Conservation (phyloP, 2,797 vertebrate genomes). For the Pelobates cultripes region DNA sequence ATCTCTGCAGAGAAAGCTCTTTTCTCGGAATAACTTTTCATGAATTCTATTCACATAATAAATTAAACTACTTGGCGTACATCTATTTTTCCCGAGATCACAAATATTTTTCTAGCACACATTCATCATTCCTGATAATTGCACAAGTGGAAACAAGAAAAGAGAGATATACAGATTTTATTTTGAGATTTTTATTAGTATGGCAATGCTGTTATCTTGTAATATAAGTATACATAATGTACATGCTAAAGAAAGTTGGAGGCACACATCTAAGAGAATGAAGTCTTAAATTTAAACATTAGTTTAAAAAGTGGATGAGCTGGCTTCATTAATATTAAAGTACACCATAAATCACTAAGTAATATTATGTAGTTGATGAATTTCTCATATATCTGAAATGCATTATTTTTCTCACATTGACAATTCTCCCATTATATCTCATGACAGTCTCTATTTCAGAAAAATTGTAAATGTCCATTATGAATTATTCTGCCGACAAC, state of each 20-base stretch:
- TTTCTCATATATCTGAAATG: no score
- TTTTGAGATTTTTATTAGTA: neutral
- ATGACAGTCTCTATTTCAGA: no score
- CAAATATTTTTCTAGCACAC: conserved; percentile 29
- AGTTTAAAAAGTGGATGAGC: neutral
- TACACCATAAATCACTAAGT: no score
- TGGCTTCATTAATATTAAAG: neutral
- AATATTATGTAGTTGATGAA: no score
- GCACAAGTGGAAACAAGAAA: neutral
- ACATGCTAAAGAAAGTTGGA: neutral
- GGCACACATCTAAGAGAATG: neutral
- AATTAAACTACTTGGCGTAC: conserved; percentile 28
- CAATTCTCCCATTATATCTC: no score
- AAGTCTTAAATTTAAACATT: neutral
- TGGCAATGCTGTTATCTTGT: neutral
- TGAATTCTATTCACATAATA: conserved; percentile 41
- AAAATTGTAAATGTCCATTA: no score
- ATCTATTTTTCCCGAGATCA: conserved; percentile 20
- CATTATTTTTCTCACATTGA: no score
- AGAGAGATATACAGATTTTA: neutral
- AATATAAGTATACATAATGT: neutral
- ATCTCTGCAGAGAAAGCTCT: conserved; percentile 38
- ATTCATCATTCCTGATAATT: conserved; percentile 29
- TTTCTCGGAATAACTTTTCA: conserved; percentile 32
- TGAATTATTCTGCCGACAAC: no score